Percentiles rank a stretch among this genome's conserved stretches.
Evolutionary conservation across 2,797 vertebrate species (phyloP).

Genomic region (Acropternis orthonyx): DNA sequence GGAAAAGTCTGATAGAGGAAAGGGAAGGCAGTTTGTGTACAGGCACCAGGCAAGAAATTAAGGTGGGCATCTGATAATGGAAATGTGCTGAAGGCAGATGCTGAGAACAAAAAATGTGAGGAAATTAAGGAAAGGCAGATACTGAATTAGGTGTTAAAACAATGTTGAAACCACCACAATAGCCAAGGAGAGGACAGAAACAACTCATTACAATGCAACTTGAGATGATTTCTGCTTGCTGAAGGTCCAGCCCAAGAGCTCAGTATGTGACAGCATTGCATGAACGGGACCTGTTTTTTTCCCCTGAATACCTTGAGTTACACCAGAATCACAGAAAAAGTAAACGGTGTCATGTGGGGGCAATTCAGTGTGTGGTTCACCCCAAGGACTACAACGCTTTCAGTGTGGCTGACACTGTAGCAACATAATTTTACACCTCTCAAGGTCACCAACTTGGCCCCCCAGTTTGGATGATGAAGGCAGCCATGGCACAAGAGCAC

Average conservation of each 20-base stretch:
- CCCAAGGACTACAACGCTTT: background rate
- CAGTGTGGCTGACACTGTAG: background rate
- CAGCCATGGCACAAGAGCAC: background rate
- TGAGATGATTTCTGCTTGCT: background rate
- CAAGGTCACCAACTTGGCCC: background rate
- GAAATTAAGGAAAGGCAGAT: background rate
- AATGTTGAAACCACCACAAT: background rate
- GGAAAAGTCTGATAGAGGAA: background rate
- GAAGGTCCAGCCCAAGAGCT: background rate
- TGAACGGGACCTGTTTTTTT: background rate
- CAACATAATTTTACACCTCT: background rate
- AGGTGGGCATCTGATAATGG: background rate
- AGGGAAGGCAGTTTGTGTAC: background rate
- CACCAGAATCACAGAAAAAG: background rate
- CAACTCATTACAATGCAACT: background rate
- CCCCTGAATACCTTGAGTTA: background rate
- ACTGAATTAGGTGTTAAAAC: background rate
- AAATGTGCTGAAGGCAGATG: background rate
- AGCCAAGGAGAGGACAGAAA: background rate
- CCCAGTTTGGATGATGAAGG: background rate
- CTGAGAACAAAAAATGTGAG: background rate
- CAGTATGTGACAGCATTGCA: background rate
- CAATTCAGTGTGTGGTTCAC: background rate
- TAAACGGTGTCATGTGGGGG: background rate
- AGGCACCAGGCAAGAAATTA: background rate